These are phyloP conservation scores for Zoanthus sansibaricus DNA, from an alignment of 92 coral and sea anemone species.

Conservation along the genomic window DNA sequence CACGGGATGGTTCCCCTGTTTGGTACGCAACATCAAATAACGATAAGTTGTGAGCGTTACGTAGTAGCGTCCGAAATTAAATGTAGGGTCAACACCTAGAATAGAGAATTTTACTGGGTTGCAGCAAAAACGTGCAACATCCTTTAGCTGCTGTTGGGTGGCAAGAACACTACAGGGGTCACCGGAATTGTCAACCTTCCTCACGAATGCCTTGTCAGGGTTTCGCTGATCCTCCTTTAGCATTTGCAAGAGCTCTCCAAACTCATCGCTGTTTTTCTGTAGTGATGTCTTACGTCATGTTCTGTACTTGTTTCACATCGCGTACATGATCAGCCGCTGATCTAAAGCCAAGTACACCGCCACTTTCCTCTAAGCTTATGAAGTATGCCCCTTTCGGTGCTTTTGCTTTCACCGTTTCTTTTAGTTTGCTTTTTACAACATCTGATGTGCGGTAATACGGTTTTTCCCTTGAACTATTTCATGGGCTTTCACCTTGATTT, in stretches of 20 bases:
- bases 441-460: slow-evolving; percentile 35
- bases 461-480: too few relatives aligned
- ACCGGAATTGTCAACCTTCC: neutral
- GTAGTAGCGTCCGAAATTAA: slow-evolving; percentile 50
- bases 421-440: slow-evolving; percentile 39
- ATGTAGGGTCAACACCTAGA: slow-evolving; percentile 63
- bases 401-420: slow-evolving; percentile 44
- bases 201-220: too few relatives aligned
- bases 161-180: slow-evolving; percentile 69
- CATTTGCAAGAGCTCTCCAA: slow-evolving; percentile 45
- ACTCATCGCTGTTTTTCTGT: slow-evolving; percentile 35
- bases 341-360: slow-evolving; percentile 26
- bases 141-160: slow-evolving; percentile 43
- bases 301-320: slow-evolving; percentile 32
- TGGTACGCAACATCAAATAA: slow-evolving; percentile 59
- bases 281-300: slow-evolving; percentile 24
- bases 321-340: slow-evolving; percentile 38
- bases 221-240: slow-evolving; percentile 31
- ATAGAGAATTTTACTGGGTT: slow-evolving; percentile 60
- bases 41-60: slow-evolving; percentile 52
- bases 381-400: slow-evolving; percentile 39
- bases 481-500: too few relatives aligned
- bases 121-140: slow-evolving; percentile 61
- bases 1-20: slow-evolving; percentile 47
- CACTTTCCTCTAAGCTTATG: slow-evolving; percentile 35